phyloP scores from a whole-genome alignment of 64 coral and sea anemone genomes.

The Acropora tenuis region DNA sequence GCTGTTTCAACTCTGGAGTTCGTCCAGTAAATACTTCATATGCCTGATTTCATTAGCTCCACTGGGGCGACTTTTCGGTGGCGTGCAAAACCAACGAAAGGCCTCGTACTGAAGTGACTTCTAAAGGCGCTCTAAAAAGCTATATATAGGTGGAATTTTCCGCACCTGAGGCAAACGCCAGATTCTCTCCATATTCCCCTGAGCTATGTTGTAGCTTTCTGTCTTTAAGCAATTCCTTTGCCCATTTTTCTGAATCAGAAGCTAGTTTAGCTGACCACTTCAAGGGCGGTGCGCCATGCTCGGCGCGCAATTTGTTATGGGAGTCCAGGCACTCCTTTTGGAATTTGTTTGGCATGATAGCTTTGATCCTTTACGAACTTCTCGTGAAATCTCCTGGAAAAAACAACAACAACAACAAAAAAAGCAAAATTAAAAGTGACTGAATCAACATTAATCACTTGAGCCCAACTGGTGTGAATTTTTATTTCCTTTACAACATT shows the following conservation, averaged over 20 bases:
- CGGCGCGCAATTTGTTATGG: slow-evolving; percentile 85
- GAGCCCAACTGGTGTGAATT: too few species aligned
- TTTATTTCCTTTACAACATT: too few species aligned
- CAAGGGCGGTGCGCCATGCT: slow-evolving; percentile 87
- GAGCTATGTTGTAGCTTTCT: slow-evolving; percentile 82
- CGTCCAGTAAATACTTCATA: too few species aligned
- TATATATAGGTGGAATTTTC: not conserved
- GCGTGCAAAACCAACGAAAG: too few species aligned
- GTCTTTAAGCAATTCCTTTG: slow-evolving; percentile 69
- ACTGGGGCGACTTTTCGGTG: too few species aligned
- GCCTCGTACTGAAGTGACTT: not conserved
- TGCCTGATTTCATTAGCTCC: too few species aligned
- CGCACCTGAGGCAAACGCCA: slow-evolving; percentile 86
- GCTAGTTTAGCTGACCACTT: slow-evolving; percentile 99
- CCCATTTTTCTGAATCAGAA: slow-evolving; percentile 91
- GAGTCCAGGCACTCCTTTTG: slow-evolving; percentile 92
- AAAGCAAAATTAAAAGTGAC: too few species aligned
- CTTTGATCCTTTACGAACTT: not conserved
- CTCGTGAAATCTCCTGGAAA: not conserved
- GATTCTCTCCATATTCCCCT: slow-evolving; percentile 91
- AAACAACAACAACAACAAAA: not conserved
- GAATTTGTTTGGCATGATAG: slow-evolving; percentile 84
- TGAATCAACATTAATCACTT: too few species aligned
- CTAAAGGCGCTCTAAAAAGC: too few species aligned
- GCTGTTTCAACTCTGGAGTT: too few species aligned